phyloP scores from a whole-genome alignment of 1,140 invertebrate species.

The Chymomyza costata region DNA sequence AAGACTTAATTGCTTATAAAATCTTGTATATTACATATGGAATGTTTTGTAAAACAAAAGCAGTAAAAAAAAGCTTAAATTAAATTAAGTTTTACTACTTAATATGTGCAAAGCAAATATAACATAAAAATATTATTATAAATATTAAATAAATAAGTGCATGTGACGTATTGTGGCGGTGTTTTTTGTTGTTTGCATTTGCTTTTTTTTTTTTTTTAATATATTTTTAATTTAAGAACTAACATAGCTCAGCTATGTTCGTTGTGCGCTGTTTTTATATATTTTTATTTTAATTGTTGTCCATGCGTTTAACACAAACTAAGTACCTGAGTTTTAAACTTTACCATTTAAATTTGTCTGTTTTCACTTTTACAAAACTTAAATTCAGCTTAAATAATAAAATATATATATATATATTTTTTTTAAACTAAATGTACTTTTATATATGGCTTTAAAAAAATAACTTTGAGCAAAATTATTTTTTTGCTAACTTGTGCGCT shows the following conservation, averaged over 20 bases:
- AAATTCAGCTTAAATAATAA: conserved; percentile 19
- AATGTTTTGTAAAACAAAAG: conserved; percentile 29
- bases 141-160: conserved; percentile 61
- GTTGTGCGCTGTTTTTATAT: conserved; percentile 18
- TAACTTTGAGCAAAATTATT: no score
- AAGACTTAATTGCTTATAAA: conserved; percentile 51
- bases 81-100: conserved; percentile 57
- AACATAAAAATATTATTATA: conserved; percentile 23
- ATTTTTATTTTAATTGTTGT: conserved; percentile 17
- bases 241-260: conserved; percentile 57
- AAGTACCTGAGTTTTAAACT: conserved; percentile 69
- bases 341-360: conserved; percentile 17
- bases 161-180: conserved; percentile 69
- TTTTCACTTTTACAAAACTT: conserved; percentile 15
- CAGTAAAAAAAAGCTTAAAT: conserved; percentile 32
- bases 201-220: conserved; percentile 6
- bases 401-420: no score
- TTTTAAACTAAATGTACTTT: no score
- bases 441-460: conserved; percentile 49
- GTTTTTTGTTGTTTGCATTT: conserved; percentile 28
- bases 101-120: conserved; percentile 34
- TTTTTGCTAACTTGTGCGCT: no score
- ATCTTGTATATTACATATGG: conserved; percentile 48
- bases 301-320: conserved; percentile 51
- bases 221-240: conserved; percentile 1